Percentiles rank a stretch among this genome's conserved stretches.
Evolutionary conservation across 1,140 invertebrate genomes (phyloP).

Genomic region (Potamilus streckersoni): DNA sequence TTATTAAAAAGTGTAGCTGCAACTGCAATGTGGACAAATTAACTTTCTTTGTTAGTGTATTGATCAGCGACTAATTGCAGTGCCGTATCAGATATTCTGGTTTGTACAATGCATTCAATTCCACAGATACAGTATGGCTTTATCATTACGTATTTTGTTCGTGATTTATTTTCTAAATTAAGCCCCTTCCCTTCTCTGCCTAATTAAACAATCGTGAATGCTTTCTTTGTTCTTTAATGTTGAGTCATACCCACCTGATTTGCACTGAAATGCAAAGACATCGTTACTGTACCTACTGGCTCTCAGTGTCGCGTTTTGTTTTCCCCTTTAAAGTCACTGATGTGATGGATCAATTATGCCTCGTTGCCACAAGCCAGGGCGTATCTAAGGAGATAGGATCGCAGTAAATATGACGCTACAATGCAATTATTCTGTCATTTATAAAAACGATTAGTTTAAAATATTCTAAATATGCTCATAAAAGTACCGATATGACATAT

Average conservation of each 20-base stretch:
- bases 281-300: constrained; percentile 9
- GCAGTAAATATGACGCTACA: no score
- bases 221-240: not conserved
- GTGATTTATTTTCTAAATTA: not conserved
- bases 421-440: no score
- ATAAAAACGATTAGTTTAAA: no score
- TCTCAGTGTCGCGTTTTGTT: no score
- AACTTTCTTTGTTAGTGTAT: no score
- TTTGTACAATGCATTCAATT: not conserved
- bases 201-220: not conserved
- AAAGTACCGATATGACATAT: no score
- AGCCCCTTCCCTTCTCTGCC: not conserved
- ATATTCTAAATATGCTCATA: no score
- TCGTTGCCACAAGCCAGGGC: no score
- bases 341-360: no score
- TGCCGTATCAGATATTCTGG: not conserved
- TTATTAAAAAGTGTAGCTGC: not conserved
- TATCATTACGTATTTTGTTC: not conserved
- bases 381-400: no score
- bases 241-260: constrained; percentile 43
- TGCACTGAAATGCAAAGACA: constrained; percentile 52
- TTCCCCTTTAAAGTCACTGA: no score
- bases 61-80: no score
- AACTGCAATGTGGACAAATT: not conserved
- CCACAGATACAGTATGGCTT: not conserved